Percentiles rank a stretch among this genome's conserved stretches.
Conservation (phyloP, 2,113 vertebrate genomes). For the Melanocharis versteri region DNA sequence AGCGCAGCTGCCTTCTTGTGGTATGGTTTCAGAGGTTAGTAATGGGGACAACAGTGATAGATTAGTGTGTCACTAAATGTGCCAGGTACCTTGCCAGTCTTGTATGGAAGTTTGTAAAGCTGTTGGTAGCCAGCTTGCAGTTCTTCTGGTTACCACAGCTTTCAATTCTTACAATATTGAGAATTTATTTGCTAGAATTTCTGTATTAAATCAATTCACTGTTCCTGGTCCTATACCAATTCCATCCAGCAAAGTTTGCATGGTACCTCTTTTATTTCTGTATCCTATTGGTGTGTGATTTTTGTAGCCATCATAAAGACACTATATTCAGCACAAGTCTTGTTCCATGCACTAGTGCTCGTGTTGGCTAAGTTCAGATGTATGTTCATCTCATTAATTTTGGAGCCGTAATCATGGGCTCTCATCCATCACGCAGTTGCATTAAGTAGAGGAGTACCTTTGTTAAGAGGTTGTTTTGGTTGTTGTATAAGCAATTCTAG, state of each 20-base stretch:
- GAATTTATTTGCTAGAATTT: not conserved
- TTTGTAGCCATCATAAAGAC: not conserved
- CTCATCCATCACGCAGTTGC: not conserved
- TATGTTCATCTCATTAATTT: not conserved
- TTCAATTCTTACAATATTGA: not conserved
- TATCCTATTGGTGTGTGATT: not conserved
- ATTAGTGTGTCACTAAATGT: not conserved
- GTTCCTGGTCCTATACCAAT: not conserved
- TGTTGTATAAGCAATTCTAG: not conserved
- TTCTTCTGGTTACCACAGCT: not conserved
- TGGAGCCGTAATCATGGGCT: not conserved
- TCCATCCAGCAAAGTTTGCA: not conserved
- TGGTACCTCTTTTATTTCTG: not conserved
- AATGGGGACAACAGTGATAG: not conserved
- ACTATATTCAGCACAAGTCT: not conserved
- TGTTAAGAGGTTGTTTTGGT: not conserved
- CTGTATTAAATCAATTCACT: not conserved
- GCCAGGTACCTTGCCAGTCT: not conserved
- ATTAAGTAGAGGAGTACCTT: not conserved
- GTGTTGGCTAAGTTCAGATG: not conserved
- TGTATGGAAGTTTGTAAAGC: not conserved
- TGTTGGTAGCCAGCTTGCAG: not conserved
- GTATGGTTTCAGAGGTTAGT: not conserved
- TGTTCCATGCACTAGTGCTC: not conserved
- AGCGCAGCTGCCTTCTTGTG: not conserved